Evolutionary conservation across 2,797 vertebrate genomes (phyloP).

Genomic region (Xenentodon cancila): DNA sequence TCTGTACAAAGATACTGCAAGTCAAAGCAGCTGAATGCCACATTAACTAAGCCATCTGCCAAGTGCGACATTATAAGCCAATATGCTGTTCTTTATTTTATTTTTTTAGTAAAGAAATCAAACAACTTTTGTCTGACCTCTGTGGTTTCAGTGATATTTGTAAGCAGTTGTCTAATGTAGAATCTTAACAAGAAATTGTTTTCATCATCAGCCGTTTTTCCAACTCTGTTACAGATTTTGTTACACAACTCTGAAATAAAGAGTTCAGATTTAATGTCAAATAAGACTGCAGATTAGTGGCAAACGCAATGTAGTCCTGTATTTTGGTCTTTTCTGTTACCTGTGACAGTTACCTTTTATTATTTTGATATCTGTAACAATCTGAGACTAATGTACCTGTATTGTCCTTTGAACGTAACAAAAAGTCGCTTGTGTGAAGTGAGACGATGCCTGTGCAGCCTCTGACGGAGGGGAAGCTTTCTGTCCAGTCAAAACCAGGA

Average conservation of each 20-base stretch:
- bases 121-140: conserved; percentile 32
- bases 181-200: conserved; percentile 28
- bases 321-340: conserved; percentile 32
- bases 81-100: conserved; percentile 21
- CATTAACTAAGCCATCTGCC: conserved; percentile 75
- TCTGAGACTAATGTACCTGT: conserved; percentile 41
- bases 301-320: conserved; percentile 10
- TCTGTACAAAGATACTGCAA: conserved; percentile 46
- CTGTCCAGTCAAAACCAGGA: conserved; percentile 49
- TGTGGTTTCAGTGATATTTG: conserved; percentile 42
- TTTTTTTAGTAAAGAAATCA: conserved; percentile 39
- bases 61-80: conserved; percentile 64
- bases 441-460: conserved; percentile 23
- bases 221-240: conserved; percentile 36
- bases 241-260: conserved; percentile 35
- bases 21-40: conserved; percentile 61
- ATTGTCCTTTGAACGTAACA: conserved; percentile 29
- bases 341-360: conserved; percentile 21
- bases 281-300: conserved; percentile 19
- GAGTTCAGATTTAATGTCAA: conserved; percentile 34
- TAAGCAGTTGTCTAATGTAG: conserved; percentile 45
- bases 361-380: conserved; percentile 1
- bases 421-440: conserved; percentile 8
- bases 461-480: neutral
- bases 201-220: conserved; percentile 37